Evolutionary conservation across 2,113 vertebrate genomes (phyloP).

Genomic region (Pithys albifrons): DNA sequence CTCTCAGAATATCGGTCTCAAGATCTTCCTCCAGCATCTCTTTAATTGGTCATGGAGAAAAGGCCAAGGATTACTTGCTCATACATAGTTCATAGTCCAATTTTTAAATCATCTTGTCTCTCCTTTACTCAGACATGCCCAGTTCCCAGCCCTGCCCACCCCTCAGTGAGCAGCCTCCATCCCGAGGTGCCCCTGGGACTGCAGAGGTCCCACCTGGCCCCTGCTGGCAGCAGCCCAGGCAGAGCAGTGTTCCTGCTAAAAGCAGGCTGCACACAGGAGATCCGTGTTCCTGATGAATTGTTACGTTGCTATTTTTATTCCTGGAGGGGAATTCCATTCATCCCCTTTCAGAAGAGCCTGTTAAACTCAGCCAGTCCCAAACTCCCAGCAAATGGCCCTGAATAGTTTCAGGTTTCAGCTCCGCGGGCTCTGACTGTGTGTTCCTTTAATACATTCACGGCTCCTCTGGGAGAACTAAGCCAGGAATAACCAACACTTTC

Average conservation of each 20-base stretch:
- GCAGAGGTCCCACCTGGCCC: not conserved
- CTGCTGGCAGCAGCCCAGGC: not conserved
- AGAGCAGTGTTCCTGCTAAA: rapidly evolving
- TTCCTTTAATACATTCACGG: not conserved
- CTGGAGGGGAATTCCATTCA: not conserved
- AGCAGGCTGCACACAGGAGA: not conserved
- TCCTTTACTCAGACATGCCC: not conserved
- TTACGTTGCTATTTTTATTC: not conserved
- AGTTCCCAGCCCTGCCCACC: not conserved
- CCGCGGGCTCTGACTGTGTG: not conserved
- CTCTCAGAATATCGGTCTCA: not conserved
- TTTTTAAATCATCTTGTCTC: not conserved
- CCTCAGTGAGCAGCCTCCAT: not conserved
- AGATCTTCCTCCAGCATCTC: not conserved
- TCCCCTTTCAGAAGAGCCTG: not conserved
- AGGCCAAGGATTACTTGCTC: not conserved
- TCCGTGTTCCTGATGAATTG: not conserved
- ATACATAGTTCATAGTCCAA: not conserved
- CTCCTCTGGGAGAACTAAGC: constrained; percentile 1
- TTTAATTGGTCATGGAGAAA: not conserved
- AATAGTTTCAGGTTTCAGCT: constrained; percentile 7
- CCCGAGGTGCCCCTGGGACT: rapidly evolving
- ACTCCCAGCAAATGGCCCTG: not conserved
- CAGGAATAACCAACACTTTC: not conserved
- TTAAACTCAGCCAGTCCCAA: not conserved